Percentiles rank a stretch among this genome's conserved stretches.
Conservation (phyloP, 2,113 vertebrate genomes). For the Lucifuga dentata region DNA sequence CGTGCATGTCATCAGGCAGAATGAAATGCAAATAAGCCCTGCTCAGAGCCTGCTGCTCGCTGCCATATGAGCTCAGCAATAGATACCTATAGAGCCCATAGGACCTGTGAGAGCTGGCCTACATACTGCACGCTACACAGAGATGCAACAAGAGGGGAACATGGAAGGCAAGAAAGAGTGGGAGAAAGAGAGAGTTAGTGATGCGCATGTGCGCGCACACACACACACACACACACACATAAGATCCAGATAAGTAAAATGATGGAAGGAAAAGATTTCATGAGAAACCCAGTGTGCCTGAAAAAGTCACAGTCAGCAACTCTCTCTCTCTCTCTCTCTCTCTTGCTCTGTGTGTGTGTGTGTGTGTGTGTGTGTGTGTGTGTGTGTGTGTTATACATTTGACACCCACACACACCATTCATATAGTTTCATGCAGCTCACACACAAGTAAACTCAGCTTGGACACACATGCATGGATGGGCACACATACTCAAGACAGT, state of each 20-base stretch:
- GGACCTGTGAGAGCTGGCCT: conserved; percentile 61
- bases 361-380: no score
- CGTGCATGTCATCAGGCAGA: not conserved
- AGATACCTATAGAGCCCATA: conserved; percentile 58
- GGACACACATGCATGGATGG: conserved; percentile 37
- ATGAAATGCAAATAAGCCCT: conserved; percentile 29
- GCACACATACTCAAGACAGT: not conserved
- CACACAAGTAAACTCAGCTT: conserved; percentile 6
- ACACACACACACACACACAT: conserved; percentile 2
- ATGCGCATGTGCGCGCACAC: conserved; percentile 1
- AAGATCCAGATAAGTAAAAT: not conserved
- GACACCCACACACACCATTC: not conserved
- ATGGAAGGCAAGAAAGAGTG: not conserved
- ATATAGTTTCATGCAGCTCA: conserved; percentile 20
- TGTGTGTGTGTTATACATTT: no score
- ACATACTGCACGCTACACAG: conserved; percentile 28
- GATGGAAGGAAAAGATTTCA: conserved; percentile 36
- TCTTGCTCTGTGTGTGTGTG: no score
- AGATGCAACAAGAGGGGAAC: not conserved
- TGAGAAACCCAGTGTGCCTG: not conserved
- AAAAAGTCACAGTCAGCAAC: conserved; percentile 38
- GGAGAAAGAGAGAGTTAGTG: conserved; percentile 1
- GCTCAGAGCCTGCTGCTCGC: not conserved
- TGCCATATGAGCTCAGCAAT: conserved; percentile 25
- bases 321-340: not conserved